Evolutionary conservation across 2,888 invertebrate genomes (phyloP).

Genomic region (Emmelina monodactyla): DNA sequence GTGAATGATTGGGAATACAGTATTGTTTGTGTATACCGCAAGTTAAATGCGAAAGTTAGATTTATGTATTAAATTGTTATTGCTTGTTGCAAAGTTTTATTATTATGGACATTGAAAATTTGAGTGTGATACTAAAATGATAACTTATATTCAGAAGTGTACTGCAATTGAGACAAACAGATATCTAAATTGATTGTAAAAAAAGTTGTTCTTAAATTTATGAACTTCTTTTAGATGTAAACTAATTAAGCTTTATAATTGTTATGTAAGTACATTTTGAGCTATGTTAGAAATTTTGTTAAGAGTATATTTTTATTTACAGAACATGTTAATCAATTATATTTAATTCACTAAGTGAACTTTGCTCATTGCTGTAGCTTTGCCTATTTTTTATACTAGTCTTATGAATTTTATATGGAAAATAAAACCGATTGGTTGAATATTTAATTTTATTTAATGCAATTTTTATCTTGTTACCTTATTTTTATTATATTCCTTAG

Average conservation of each 20-base stretch:
- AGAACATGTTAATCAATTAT: conserved; percentile 20
- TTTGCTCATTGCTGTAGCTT: conserved; percentile 55
- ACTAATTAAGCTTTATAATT: not conserved
- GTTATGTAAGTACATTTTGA: conserved; percentile 2
- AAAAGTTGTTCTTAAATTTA: too few relatives aligned
- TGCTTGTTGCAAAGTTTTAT: too few relatives aligned
- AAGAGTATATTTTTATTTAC: conserved; percentile 15
- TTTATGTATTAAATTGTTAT: too few relatives aligned
- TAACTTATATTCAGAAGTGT: too few relatives aligned
- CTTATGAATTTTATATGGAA: conserved; percentile 18
- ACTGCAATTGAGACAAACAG: too few relatives aligned
- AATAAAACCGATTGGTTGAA: conserved; percentile 37
- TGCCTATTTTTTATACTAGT: conserved; percentile 65
- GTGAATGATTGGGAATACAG: too few relatives aligned
- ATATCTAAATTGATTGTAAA: too few relatives aligned
- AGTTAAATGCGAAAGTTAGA: too few relatives aligned
- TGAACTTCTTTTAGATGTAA: not conserved
- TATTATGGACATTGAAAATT: too few relatives aligned
- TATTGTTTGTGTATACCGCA: too few relatives aligned
- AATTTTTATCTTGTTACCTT: conserved; percentile 20
- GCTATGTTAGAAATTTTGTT: not conserved
- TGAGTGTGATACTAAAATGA: too few relatives aligned
- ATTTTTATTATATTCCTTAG: too few relatives aligned
- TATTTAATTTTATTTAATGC: conserved; percentile 44
- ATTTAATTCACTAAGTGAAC: conserved; percentile 43